Base-by-base conservation (phyloP, 2,113 vertebrate species). In the Blennius ocellaris region DNA sequence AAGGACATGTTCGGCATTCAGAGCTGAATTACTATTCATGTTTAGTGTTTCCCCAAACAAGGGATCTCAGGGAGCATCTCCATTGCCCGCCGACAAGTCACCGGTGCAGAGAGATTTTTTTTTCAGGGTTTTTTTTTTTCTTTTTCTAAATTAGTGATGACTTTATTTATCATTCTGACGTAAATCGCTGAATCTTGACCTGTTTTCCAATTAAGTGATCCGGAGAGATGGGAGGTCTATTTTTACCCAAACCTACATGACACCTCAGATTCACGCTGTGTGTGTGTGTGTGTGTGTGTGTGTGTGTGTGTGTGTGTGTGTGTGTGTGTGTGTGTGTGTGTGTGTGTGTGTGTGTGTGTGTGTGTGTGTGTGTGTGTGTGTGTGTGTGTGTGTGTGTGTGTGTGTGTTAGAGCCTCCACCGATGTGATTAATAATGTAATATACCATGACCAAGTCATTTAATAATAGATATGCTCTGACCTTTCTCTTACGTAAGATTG, bases 391-490 rank as follows among this genome's bases (percentile, higher is more conserved):
- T 30, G 21, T 30, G 21, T 30, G 21, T 30, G 21, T 30, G 21
- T 30, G 21, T 30, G 21, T 30, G 21, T 89, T 73, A 66, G 73
- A 82, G 78, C 52, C 51, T 55, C n/a, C 59, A 44, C 60, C 16
- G 55, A 76, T 74, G 70, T 80, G 67, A 91, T 93, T 86, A 93
- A 91, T 92, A 89, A 93, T 92, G 82, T 62, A 92, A 80, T 65
- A 81, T 71, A 67, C 77, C 68, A 64, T 86, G 78, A 91, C 81
- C 15, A 15, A 87, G 79, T 47, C 75, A 59, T 83, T 93, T 75
- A 91, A 91, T 92, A 91, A 92, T 92, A 89, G 85, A 91, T 93
- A 73, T 55, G 40, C 30, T 73, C 1, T 87, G 88, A 90, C 92
- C 92, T 92, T 90, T 91, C 65, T 75, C 60, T 82, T 84, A 82